Base-by-base conservation (phyloP, 2,888 invertebrate species). In the Acleris literana region DNA sequence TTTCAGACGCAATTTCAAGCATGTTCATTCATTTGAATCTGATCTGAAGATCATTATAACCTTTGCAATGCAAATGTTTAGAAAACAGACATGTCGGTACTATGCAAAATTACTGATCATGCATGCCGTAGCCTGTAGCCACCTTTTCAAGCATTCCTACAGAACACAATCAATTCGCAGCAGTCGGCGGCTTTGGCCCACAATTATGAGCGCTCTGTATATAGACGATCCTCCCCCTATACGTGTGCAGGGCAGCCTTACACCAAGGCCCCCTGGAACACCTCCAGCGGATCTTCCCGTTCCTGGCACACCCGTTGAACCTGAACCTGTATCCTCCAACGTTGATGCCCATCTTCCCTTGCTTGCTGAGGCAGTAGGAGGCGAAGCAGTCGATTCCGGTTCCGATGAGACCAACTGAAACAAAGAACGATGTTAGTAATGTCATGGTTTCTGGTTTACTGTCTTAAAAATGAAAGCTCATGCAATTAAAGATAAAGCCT, bases 281-380 rank as follows among this genome's bases (percentile, higher is more conserved):
- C 13, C 92, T 71, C 92, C 92, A 93, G n/a, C 92, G 76, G 6
- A 91, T 88, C 75, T 91, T 92, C 0, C 92, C 92, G 62, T 90
- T 91, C 48, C 91, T 83, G 0, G 92, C 92, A 64, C 92, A 91
- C 0, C 92, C 92, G 71, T 92, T 92, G 75, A 91, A 92, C 39
- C 92, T 72, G 78, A 92, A 92, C 73, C 92, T 75, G 77, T 90
- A 92, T 1, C 92, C 92, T 0, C 89, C 91, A 1, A 92, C 88
- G 69, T 88, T 92, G 71, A 92, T 92, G 53, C 92, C 92, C 92
- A 92, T 92, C 78, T 92, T 92, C 18, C 92, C 92, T 70, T 92
- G 92, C 74, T 92, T 92, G 71, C 92, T 92, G 75, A 92, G 90
- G 74, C 92, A 92, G 81, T 92, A 92, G 11, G 92, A 90, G 0